phyloP scores from a whole-genome alignment of 2,888 invertebrate species.

The Troides oblongomaculatus region DNA sequence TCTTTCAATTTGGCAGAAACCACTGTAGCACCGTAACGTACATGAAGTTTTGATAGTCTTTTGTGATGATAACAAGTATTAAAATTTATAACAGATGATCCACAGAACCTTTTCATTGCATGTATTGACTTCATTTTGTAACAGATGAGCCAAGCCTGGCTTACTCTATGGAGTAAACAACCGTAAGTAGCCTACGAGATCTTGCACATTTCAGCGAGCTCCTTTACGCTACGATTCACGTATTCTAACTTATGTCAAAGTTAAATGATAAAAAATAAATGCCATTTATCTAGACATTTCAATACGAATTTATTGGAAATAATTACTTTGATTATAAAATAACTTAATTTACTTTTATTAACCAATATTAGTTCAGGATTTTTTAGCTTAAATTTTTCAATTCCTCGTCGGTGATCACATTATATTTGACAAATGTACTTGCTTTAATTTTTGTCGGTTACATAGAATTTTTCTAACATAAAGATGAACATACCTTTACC shows the following conservation, averaged over 20 bases:
- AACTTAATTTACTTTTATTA: not conserved
- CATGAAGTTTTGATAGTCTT: conserved; percentile 48
- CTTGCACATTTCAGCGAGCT: conserved; percentile 8
- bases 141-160: conserved; percentile 24
- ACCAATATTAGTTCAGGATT: no score
- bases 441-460: no score
- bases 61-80: conserved; percentile 48
- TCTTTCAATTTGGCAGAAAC: conserved; percentile 46
- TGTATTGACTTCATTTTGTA: conserved; percentile 57
- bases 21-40: conserved; percentile 58
- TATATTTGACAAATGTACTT: no score
- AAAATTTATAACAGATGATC: conserved; percentile 40
- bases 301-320: not conserved
- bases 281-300: not conserved
- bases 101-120: conserved; percentile 46
- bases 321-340: not conserved
- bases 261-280: conserved; percentile 2
- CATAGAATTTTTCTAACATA: no score
- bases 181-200: conserved; percentile 4
- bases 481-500: no score
- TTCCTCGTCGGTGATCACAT: no score
- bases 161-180: conserved; percentile 30
- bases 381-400: no score
- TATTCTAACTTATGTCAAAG: conserved; percentile 13
- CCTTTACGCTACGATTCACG: conserved; percentile 21